phyloP scores from a whole-genome alignment of 2,797 vertebrate genomes.

The Thaleichthys pacificus region DNA sequence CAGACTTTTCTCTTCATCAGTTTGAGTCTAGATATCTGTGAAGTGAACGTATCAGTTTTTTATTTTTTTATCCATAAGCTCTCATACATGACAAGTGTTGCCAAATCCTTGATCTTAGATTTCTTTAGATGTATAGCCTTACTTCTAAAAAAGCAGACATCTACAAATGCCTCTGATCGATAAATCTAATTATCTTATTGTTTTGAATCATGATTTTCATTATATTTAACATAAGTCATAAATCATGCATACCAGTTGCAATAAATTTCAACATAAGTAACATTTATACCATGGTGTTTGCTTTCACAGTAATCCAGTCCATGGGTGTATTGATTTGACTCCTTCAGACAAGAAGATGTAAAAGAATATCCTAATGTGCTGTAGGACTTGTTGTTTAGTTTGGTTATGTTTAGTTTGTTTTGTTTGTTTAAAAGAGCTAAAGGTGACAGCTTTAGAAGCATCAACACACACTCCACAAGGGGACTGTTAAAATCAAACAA shows the following conservation, averaged over 20 bases:
- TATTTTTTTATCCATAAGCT: neutral
- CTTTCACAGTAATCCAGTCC: constrained; percentile 4
- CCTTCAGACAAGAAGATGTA: neutral
- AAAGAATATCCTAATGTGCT: neutral
- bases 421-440: no score
- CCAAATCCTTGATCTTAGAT: constrained; percentile 14
- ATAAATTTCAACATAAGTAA: neutral
- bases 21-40: neutral
- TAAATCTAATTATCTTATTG: no score
- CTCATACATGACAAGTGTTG: constrained; percentile 43
- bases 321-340: neutral
- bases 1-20: neutral
- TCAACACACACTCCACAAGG: no score
- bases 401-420: no score
- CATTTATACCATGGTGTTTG: no score
- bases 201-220: neutral
- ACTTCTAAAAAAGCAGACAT: neutral
- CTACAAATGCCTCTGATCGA: neutral
- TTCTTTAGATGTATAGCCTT: neutral
- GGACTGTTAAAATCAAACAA: no score
- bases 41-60: neutral
- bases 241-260: neutral
- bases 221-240: constrained; percentile 11
- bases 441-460: no score
- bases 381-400: neutral